phyloP scores from a whole-genome alignment of 37 sponge, comb jelly and placozoan genomes.

The Aplysina aerophoba region DNA sequence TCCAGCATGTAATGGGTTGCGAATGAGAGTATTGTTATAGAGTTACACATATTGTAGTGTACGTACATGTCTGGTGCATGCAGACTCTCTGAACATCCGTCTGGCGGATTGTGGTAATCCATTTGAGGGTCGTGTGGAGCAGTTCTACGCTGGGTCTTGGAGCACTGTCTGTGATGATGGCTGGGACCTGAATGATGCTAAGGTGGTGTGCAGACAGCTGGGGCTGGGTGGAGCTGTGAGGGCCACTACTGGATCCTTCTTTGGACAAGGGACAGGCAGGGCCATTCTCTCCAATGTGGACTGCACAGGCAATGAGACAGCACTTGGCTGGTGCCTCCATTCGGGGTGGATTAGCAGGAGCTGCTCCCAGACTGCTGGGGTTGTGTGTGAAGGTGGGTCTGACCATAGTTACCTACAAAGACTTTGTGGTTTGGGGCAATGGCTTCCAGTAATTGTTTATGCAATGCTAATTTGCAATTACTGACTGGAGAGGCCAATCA shows the following conservation, averaged over 20 bases:
- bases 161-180: slow-evolving; percentile 8
- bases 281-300: background rate
- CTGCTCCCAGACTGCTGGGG: background rate
- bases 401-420: no score
- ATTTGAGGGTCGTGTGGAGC: slow-evolving; percentile 1
- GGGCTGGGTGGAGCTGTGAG: background rate
- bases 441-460: no score
- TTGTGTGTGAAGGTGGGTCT: background rate
- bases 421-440: no score
- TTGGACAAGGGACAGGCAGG: background rate
- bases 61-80: background rate
- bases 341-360: background rate
- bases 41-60: no score
- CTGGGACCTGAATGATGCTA: slow-evolving; percentile 16
- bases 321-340: background rate
- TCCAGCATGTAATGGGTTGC: no score
- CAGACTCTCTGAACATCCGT: background rate
- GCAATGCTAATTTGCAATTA: no score
- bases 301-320: background rate
- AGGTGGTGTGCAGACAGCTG: slow-evolving; percentile 19
- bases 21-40: no score
- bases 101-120: slow-evolving; percentile 4
- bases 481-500: no score
- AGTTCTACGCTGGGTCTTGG: slow-evolving; percentile 6
- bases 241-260: background rate